phyloP scores from a whole-genome alignment of 2,113 vertebrate species.

The Etia nguti region DNA sequence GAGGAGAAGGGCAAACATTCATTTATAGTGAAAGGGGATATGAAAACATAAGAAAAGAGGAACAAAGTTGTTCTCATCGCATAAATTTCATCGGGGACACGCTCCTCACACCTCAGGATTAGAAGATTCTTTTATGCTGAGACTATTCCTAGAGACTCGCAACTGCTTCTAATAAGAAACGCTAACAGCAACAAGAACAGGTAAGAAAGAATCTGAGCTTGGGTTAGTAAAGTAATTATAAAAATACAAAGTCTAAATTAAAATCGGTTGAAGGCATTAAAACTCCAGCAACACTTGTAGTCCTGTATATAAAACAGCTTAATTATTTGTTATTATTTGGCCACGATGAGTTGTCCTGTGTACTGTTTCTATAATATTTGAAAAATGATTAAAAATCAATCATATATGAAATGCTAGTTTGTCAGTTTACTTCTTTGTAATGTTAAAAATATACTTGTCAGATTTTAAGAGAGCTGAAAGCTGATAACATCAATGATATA shows the following conservation, averaged over 20 bases:
- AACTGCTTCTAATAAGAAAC: not conserved
- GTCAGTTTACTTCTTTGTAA: not conserved
- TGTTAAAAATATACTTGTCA: not conserved
- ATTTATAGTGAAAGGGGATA: not conserved
- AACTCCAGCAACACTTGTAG: not conserved
- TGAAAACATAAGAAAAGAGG: constrained; percentile 4
- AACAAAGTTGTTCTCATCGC: not conserved
- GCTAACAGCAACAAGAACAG: not conserved
- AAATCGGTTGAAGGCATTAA: not conserved
- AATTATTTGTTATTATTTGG: no score
- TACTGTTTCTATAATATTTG: not conserved
- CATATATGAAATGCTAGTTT: not conserved
- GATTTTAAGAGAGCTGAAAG: not conserved
- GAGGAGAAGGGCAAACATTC: not conserved
- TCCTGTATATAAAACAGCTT: not conserved
- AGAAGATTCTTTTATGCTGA: not conserved
- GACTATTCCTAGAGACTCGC: not conserved
- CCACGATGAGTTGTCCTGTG: not conserved
- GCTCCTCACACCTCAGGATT: not conserved
- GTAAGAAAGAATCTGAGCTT: not conserved
- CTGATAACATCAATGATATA: not conserved
- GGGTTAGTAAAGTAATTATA: not conserved
- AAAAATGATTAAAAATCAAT: not conserved
- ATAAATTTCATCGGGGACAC: not conserved
- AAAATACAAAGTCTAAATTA: not conserved